phyloP scores from a whole-genome alignment of 2,888 invertebrate species.

The Carpatolechia fugitivella region DNA sequence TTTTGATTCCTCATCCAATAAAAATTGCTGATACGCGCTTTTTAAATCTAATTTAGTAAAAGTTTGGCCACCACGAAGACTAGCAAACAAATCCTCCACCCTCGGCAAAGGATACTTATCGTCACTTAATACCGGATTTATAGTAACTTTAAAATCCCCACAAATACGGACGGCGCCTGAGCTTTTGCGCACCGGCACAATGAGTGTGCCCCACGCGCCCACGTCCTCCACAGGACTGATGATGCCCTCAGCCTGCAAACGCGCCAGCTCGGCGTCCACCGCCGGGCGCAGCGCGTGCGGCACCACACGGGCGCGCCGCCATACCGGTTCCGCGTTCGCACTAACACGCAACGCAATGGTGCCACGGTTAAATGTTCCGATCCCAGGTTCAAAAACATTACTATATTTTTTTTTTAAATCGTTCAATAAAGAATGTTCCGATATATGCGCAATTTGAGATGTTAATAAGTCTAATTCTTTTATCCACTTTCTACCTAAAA shows the following conservation, averaged over 20 bases:
- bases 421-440: neutral
- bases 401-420: neutral
- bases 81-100: neutral
- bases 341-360: neutral
- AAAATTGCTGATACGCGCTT: neutral
- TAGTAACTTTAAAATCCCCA: neutral
- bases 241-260: slow-evolving; percentile 19
- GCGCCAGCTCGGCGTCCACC: neutral
- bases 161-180: neutral
- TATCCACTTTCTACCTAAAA: neutral
- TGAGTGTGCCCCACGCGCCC: neutral
- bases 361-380: neutral
- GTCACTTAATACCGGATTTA: neutral
- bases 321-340: neutral
- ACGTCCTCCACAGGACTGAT: neutral
- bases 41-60: neutral
- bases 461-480: neutral
- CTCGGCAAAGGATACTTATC: slow-evolving; percentile 16
- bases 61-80: neutral
- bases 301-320: neutral
- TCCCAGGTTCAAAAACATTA: neutral
- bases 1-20: neutral
- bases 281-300: neutral
- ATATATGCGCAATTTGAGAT: neutral
- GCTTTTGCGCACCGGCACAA: slow-evolving; percentile 3